Base-by-base conservation (phyloP, 2,797 vertebrate genomes). In the Antrozous pallidus region DNA sequence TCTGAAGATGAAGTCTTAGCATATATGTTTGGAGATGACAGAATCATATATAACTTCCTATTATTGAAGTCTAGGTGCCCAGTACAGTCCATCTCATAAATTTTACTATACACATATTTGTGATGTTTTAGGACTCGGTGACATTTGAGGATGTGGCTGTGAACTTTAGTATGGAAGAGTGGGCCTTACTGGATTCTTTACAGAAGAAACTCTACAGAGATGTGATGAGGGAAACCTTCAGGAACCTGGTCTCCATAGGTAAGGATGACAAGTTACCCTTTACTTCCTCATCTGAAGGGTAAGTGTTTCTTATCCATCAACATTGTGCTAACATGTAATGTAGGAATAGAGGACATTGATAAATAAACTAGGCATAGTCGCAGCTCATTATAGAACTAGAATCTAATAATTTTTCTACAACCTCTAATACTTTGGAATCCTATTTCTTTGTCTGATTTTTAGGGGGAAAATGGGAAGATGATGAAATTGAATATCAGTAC, bases 101-200 rank as follows among this genome's bases (percentile, higher is more conserved):
- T 47, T 79, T 28, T 47, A 38, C 24, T 81, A 8, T 61, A 28
- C 11, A 36, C 24, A 36, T 71, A 38, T 81, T 80, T 61, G 31
- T 45, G 78, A 18, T 93, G 12, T 89, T 93, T 89, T 83, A 93
- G 92, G 86, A 89, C 61, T 83, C 49, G 31, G 45, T 93, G 70
- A 56, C 79, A 33, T 77, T 93, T 83, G 92, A 93, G 71, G 86
- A 93, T 36, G 92, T 93, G 79, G 79, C 79, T 83, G 86, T 93
- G 63, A 77, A 61, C 33, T 93, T 93, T 33, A 89, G 79, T 18
- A 51, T 58, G 40, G 92, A 93, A 71, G 86, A 93, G 11, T 93
- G 92, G 92, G 63, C 71, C 75, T 31, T 93, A 38, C 51, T 93
- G 49, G 71, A 89, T 89, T 28, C 61, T 69, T 89, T 63, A 40